phyloP scores from a whole-genome alignment of 2,113 vertebrate genomes.

The Phyllopteryx taeniolatus region DNA sequence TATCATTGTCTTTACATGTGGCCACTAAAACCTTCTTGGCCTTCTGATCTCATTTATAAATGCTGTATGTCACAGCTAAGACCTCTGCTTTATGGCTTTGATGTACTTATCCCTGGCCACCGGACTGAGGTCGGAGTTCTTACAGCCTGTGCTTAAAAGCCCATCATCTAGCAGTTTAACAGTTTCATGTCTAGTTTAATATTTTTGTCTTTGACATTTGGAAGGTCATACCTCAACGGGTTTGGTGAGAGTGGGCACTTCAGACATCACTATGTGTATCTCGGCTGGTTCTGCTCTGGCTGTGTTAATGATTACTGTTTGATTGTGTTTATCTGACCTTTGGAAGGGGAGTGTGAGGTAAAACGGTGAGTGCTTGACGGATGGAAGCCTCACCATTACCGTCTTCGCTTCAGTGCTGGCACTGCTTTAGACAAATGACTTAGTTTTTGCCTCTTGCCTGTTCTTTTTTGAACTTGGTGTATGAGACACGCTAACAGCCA shows the following conservation, averaged over 20 bases:
- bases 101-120: constrained; percentile 33
- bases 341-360: background rate
- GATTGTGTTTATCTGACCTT: constrained; percentile 44
- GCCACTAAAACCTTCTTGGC: constrained; percentile 20
- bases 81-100: constrained; percentile 36
- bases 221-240: constrained; percentile 53
- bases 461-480: constrained; percentile 39
- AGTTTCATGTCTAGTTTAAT: constrained; percentile 35
- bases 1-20: background rate
- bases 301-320: constrained; percentile 54
- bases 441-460: constrained; percentile 38
- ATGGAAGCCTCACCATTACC: constrained; percentile 3
- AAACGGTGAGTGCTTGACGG: constrained; percentile 6
- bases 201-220: constrained; percentile 51
- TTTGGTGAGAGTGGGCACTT: constrained; percentile 51
- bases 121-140: constrained; percentile 15
- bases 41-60: constrained; percentile 20
- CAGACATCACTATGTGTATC: constrained; percentile 28
- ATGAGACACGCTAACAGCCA: constrained; percentile 39
- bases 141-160: constrained; percentile 31
- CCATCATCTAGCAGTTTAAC: constrained; percentile 41
- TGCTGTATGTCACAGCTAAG: constrained; percentile 47
- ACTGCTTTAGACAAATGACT: constrained; percentile 38
- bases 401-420: constrained; percentile 17
- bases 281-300: constrained; percentile 43